These are phyloP conservation scores for Acromyrmex charruanus DNA, from an alignment of 1,140 invertebrate genomes.

Conservation along the genomic window DNA sequence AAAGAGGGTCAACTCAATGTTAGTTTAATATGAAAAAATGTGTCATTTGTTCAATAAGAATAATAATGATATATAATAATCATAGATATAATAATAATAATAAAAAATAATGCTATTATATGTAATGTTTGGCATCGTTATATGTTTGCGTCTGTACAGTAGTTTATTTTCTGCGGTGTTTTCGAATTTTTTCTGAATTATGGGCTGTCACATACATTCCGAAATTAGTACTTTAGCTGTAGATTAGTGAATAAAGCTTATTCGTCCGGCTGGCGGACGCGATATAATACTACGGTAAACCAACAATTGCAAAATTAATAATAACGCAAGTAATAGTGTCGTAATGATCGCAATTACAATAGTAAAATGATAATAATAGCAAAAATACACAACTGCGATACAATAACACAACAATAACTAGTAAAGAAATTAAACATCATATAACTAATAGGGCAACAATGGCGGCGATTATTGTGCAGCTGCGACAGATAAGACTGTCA, in stretches of 20 bases:
- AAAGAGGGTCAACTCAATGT: slow-evolving; percentile 66
- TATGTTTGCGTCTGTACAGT: slow-evolving; percentile 83
- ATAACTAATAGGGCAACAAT: slow-evolving; percentile 51
- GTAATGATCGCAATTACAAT: slow-evolving; percentile 50
- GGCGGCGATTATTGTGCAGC: slow-evolving; percentile 18
- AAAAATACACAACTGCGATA: slow-evolving; percentile 63
- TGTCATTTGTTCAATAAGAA: slow-evolving; percentile 76
- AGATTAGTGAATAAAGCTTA: slow-evolving; percentile 8
- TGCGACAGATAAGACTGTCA: not conserved
- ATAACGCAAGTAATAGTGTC: slow-evolving; percentile 38
- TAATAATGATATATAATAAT: slow-evolving; percentile 61
- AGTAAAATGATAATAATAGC: slow-evolving; percentile 52
- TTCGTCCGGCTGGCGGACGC: slow-evolving; percentile 6
- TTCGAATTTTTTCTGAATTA: slow-evolving; percentile 46
- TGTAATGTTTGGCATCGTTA: slow-evolving; percentile 85
- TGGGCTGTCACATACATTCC: not conserved
- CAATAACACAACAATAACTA: slow-evolving; percentile 60
- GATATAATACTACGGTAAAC: slow-evolving; percentile 55
- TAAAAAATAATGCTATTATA: slow-evolving; percentile 75
- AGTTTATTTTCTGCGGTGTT: slow-evolving; percentile 59
- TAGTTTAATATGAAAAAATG: slow-evolving; percentile 78
- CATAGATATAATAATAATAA: slow-evolving; percentile 76
- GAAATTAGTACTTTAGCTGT: slow-evolving; percentile 22
- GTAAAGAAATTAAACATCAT: slow-evolving; percentile 73
- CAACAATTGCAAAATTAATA: slow-evolving; percentile 48